Evolutionary conservation across 2,113 vertebrate genomes (phyloP), one percentile per base, ranked within the genome.

Genomic region (Cromileptes altivelis): DNA sequence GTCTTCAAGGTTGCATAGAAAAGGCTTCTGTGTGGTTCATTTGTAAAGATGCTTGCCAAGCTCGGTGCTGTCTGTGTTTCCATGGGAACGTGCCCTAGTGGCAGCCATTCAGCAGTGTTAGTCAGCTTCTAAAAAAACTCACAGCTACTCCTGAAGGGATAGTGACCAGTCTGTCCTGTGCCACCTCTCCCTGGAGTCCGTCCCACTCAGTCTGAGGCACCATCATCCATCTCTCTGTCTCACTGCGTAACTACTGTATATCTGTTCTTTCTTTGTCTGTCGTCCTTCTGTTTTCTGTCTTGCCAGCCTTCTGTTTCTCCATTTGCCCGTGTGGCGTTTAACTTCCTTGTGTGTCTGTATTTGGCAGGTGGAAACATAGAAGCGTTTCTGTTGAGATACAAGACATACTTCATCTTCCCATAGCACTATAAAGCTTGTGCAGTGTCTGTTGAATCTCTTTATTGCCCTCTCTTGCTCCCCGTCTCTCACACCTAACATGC

Each of bases 11-110:
- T 88, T 90, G 74, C 82, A 25, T 56, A 64, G 63, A 76, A 30
- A 57, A 82, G 30, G 42, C 30, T 58, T 89, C 45, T 79, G 56
- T 85, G 76, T 42, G 14, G 64, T 85, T 86, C 25, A 60, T 67
- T 89, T 88, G 62, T 69, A 49, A 76, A 74, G 61, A 78, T 81
- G 75, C 47, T 84, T 65, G 81, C 75, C 27, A 65, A 65, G 40
- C 63, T 89, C 50, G 9, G 65, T 3, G 49, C 76, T 61, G 69
- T 78, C 33, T 65, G 82, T 70, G 92, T 94, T 94, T 87, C 91
- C 92, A 94, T 93, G 92, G 91, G 80, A 93, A 93, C 84, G 9
- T 83, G 69, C 76, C 80, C 64, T 74, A 3, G 64, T 64, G 72
- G 69, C 84, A 76, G 58, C 68, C 57, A 75, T 82, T 84, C 78